Percentiles rank a stretch among this genome's conserved stretches.
These are phyloP conservation scores for Mesaphorura yosii DNA, from an alignment of 1,140 invertebrate species.

Conservation along the genomic window DNA sequence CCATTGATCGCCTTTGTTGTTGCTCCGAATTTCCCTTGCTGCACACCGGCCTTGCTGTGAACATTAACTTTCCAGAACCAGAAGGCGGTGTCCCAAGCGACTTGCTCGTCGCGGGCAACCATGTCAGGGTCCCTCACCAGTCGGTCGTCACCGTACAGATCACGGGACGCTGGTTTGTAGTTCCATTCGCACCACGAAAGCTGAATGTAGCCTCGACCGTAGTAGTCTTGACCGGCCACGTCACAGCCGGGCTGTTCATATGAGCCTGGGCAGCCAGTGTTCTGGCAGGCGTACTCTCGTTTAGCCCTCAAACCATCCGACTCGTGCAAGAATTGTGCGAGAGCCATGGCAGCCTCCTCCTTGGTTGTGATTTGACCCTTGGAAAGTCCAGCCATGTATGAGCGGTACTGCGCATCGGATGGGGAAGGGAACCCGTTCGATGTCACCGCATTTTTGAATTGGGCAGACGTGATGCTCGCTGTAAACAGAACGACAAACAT, in stretches of 20 bases:
- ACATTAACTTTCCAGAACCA: constrained; percentile 21
- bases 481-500: no score
- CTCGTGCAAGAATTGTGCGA: constrained; percentile 18
- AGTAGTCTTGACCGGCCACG: constrained; percentile 4
- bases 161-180: constrained; percentile 13
- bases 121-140: constrained; percentile 12
- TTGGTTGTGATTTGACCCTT: constrained; percentile 5
- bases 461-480: no score
- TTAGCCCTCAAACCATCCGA: constrained; percentile 9
- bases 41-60: constrained; percentile 6
- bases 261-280: constrained; percentile 14
- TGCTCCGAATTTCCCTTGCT: constrained; percentile 18
- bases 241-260: constrained; percentile 19
- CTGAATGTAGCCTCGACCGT: constrained; percentile 22
- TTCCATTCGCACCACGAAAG: constrained; percentile 22
- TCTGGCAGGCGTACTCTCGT: constrained; percentile 3
- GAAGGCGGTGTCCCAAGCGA: constrained; percentile 12
- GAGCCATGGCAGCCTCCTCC: constrained; percentile 15
- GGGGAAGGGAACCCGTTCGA: constrained; percentile 9
- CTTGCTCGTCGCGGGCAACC: constrained; percentile 15
- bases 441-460: constrained; percentile 10
- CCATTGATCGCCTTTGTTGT: constrained; percentile 20
- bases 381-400: background rate
- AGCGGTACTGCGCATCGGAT: constrained; percentile 5
- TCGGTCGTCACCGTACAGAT: constrained; percentile 5